Percentiles rank a stretch among this genome's conserved stretches.
These are phyloP conservation scores for Melanotaenia duboulayi DNA, from an alignment of 2,113 vertebrate genomes.

Conservation along the genomic window DNA sequence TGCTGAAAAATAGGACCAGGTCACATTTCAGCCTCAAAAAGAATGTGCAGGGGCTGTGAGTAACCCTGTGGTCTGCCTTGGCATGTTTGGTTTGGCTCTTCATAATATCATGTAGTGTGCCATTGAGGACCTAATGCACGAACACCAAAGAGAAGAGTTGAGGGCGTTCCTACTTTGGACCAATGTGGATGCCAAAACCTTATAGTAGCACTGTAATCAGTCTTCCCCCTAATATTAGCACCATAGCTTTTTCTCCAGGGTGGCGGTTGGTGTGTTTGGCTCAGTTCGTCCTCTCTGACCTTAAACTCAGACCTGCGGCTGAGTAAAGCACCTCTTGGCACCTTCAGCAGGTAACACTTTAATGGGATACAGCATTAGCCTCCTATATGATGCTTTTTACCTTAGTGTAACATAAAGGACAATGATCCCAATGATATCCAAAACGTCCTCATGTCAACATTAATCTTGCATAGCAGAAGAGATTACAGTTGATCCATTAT, in stretches of 20 bases:
- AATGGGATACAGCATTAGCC: constrained; percentile 40
- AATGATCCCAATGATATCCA: constrained; percentile 38
- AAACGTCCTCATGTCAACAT: constrained; percentile 32
- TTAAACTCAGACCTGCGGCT: constrained; percentile 60
- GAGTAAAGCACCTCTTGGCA: constrained; percentile 58
- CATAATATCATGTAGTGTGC: constrained; percentile 76
- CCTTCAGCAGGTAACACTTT: constrained; percentile 55
- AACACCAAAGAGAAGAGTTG: constrained; percentile 71
- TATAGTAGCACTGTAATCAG: constrained; percentile 77
- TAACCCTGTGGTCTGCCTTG: constrained; percentile 77
- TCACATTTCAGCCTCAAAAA: constrained; percentile 77
- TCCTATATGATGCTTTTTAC: constrained; percentile 39
- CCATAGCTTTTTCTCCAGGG: constrained; percentile 59
- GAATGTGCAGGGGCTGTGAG: constrained; percentile 79
- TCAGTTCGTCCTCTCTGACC: constrained; percentile 61
- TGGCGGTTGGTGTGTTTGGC: constrained; percentile 69
- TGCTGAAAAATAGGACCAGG: constrained; percentile 78
- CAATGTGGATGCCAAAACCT: constrained; percentile 68
- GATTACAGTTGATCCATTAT: constrained; percentile 50
- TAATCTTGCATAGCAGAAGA: constrained; percentile 34
- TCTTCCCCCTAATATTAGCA: constrained; percentile 73
- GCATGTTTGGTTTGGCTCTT: constrained; percentile 80
- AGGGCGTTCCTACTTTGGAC: constrained; percentile 76
- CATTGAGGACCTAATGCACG: constrained; percentile 70
- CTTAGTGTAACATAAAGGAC: constrained; percentile 24